Base-by-base conservation (phyloP, 2,113 vertebrate genomes). In the Vombatus ursinus region DNA sequence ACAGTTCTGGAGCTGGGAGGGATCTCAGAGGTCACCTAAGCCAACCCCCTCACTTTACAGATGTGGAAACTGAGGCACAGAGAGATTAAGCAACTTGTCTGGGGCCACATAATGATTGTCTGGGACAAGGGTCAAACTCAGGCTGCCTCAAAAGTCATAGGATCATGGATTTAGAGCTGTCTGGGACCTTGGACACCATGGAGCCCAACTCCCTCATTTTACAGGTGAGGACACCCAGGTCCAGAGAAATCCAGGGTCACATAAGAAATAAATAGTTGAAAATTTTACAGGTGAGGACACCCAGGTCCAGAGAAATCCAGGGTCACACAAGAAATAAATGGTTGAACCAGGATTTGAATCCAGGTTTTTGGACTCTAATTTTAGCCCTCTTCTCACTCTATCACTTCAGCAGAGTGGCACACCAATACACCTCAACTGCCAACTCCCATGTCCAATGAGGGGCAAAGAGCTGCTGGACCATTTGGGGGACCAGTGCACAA, bases 381-480 rank as follows among this genome's bases (percentile, higher is more conserved):
- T 19, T n/a, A 44, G 37, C 16, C 19, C 14, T 84, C 68, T 19
- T 77, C 22, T 14, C 16, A 2, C 14, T 77, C 37, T 23, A 11
- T 84, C 16, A 44, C 68, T 84, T 22, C 22, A 84, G n/a, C 68
- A 84, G n/a, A 84, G 19, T 7, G n/a, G n/a, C 5, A 8, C n/a
- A 84, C 0, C 1, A 91, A 52, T 37, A 2, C 8, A 54, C 84
- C 57, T 77, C 89, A 95, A 92, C 92, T 95, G 93, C 31, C 53
- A 0, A 50, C 0, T 50, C 61, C 97, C 95, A 51, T 22, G 96
- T 95, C 68, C 8, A 91, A 23, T 44, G 48, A 94, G 52, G 54
- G 96, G 97, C 93, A 24, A 89, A 90, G 61, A 10, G 89, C 94
- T 61, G 90, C 89, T 51, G 96, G 92, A 50, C 89, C 90, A 3